Percentiles rank a stretch among this genome's conserved stretches.
Evolutionary conservation across 2,888 invertebrate species (phyloP).

Genomic region (Dicycla oo): DNA sequence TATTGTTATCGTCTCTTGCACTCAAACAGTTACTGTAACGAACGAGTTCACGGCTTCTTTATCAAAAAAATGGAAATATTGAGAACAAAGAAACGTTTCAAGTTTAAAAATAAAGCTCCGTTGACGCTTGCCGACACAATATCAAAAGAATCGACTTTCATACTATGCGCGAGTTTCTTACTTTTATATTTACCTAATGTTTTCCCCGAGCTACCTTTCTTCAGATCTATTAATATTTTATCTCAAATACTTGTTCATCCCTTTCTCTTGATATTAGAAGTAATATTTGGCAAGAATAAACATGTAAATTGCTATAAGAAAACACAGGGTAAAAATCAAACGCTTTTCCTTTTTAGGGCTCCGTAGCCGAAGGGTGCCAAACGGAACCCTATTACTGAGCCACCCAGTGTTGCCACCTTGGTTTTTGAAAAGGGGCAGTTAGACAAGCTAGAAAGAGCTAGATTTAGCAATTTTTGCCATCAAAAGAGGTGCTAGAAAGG

Average conservation of each 20-base stretch:
- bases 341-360: background rate
- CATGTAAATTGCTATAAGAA: conserved; percentile 6
- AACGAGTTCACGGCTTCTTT: conserved; percentile 56
- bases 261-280: conserved; percentile 9
- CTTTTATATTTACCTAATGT: conserved; percentile 13
- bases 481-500: too few relatives aligned
- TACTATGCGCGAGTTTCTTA: conserved; percentile 42
- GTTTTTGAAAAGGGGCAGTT: too few relatives aligned
- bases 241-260: conserved; percentile 16
- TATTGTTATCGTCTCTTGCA: conserved; percentile 11
- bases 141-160: conserved; percentile 69
- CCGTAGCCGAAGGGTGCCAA: too few relatives aligned
- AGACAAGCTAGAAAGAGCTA: too few relatives aligned
- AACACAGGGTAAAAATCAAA: conserved; percentile 1
- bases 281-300: conserved; percentile 4
- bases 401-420: too few relatives aligned
- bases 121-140: conserved; percentile 73
- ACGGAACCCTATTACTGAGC: too few relatives aligned
- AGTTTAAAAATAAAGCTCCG: conserved; percentile 70
- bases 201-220: conserved; percentile 32
- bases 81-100: conserved; percentile 74
- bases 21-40: conserved; percentile 28
- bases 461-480: too few relatives aligned
- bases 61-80: conserved; percentile 70
- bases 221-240: conserved; percentile 13